phyloP scores from a whole-genome alignment of 2,888 invertebrate genomes.

The Leptarthrus brevirostris region DNA sequence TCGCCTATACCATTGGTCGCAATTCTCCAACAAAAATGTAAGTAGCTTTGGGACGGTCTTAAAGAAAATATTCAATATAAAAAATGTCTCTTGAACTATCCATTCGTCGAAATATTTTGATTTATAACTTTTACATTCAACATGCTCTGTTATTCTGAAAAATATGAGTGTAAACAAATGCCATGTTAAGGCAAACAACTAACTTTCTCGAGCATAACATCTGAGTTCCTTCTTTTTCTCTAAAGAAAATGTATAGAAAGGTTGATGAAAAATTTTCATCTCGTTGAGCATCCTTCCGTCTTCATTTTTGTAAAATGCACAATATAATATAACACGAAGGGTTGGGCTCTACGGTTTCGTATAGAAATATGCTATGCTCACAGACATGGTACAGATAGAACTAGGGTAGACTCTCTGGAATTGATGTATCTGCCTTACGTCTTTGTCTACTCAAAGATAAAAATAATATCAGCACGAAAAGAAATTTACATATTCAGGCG shows the following conservation, averaged over 20 bases:
- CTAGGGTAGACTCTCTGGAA: neutral
- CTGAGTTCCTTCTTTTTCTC: neutral
- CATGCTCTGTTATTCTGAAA: conserved; percentile 30
- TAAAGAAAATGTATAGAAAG: neutral
- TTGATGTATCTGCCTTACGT: conserved; percentile 5
- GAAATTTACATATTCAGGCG: conserved; percentile 6
- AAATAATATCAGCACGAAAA: conserved; percentile 11
- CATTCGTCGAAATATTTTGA: conserved; percentile 15
- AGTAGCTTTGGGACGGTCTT: neutral
- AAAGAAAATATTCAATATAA: conserved; percentile 1
- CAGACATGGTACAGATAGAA: neutral
- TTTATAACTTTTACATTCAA: conserved; percentile 43
- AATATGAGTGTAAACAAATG: conserved; percentile 37
- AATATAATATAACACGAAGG: conserved; percentile 3
- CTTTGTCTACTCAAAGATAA: conserved; percentile 11
- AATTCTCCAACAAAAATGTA: neutral
- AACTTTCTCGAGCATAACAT: neutral
- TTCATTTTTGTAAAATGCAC: conserved; percentile 30
- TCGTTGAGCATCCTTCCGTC: conserved; percentile 28
- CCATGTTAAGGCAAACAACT: conserved; percentile 25
- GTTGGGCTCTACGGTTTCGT: neutral
- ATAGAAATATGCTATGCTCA: neutral
- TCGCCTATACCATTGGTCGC: neutral
- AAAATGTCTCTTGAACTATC: conserved; percentile 11
- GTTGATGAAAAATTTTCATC: conserved; percentile 30